Conservation (phyloP, 2,797 vertebrate species). For the Xyrichtys novacula region DNA sequence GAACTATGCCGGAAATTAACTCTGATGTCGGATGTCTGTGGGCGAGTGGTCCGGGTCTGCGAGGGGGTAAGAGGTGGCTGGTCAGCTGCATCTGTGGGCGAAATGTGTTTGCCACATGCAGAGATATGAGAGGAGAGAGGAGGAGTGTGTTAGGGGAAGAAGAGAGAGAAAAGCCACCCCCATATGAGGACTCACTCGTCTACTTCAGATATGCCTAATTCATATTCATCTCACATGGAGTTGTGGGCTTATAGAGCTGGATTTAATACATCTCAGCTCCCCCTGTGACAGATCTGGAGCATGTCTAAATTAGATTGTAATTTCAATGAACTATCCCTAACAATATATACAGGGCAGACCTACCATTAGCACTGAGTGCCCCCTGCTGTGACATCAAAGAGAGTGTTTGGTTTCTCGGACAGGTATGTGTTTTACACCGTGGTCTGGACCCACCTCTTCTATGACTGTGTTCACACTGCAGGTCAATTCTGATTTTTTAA, state of each 20-base stretch:
- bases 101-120: slow-evolving; percentile 58
- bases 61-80: slow-evolving; percentile 25
- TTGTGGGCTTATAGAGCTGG: slow-evolving; percentile 36
- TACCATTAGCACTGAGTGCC: slow-evolving; percentile 50
- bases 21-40: slow-evolving; percentile 54
- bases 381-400: slow-evolving; percentile 13
- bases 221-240: slow-evolving; percentile 46
- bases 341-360: slow-evolving; percentile 43
- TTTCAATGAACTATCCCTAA: slow-evolving; percentile 62
- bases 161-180: slow-evolving; percentile 33
- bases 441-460: too few relatives aligned
- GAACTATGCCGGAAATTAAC: slow-evolving; percentile 65
- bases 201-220: slow-evolving; percentile 53
- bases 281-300: slow-evolving; percentile 63
- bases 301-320: slow-evolving; percentile 62
- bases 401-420: slow-evolving; percentile 1
- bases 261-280: slow-evolving; percentile 58
- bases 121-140: slow-evolving; percentile 41
- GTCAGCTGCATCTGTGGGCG: slow-evolving; percentile 54
- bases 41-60: slow-evolving; percentile 41
- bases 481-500: too few relatives aligned
- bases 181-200: slow-evolving; percentile 41
- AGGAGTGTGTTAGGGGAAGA: neutral
- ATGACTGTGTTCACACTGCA: too few relatives aligned
- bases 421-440: too few relatives aligned